phyloP scores from a whole-genome alignment of 1,140 invertebrate genomes.

The Papilio glaucus region DNA sequence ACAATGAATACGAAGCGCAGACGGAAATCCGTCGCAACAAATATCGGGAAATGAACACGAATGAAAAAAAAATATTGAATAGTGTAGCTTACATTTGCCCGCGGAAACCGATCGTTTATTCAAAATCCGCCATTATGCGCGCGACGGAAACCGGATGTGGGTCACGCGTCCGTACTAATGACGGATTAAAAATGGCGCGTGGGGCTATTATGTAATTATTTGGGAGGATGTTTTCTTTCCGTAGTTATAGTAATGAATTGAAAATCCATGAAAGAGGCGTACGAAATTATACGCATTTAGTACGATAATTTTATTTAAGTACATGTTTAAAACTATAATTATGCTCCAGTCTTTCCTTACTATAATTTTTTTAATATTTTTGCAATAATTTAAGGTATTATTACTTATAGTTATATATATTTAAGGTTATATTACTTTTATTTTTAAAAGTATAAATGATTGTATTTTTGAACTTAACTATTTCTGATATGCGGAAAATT shows the following conservation, averaged over 20 bases:
- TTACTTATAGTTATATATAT: too few species aligned
- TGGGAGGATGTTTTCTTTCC: constrained; percentile 47
- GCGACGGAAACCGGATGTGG: constrained; percentile 61
- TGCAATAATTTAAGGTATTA: neutral
- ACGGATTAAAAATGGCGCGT: constrained; percentile 53
- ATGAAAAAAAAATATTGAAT: constrained; percentile 50
- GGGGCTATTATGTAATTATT: constrained; percentile 53
- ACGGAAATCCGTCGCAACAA: constrained; percentile 56
- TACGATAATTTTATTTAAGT: neutral
- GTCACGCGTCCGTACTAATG: constrained; percentile 59
- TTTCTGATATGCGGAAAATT: too few species aligned
- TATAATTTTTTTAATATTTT: neutral
- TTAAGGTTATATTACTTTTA: too few species aligned
- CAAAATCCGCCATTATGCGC: constrained; percentile 50
- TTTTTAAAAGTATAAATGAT: too few species aligned
- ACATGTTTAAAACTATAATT: neutral
- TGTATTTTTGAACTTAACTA: too few species aligned
- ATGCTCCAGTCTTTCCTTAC: neutral
- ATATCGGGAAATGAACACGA: constrained; percentile 57
- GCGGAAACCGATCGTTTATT: constrained; percentile 51
- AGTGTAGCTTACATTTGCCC: constrained; percentile 42
- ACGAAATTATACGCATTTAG: neutral
- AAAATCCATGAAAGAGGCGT: constrained; percentile 30
- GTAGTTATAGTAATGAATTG: constrained; percentile 21
- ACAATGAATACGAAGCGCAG: constrained; percentile 33